Conservation (phyloP, 2,797 vertebrate genomes). For the Falco rusticolus region DNA sequence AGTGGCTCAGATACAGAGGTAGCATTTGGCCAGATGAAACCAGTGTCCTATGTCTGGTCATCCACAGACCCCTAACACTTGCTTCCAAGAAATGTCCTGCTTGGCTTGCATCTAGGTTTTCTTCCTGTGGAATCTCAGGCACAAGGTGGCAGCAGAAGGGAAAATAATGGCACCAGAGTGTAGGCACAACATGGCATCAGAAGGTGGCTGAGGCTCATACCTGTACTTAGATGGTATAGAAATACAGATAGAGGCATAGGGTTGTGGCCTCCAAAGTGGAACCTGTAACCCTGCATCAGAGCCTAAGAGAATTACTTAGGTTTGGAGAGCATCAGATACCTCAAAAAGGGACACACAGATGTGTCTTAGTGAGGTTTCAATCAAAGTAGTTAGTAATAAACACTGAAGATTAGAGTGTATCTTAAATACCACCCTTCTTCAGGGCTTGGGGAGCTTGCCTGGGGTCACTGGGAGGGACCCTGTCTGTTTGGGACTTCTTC, state of each 20-base stretch:
- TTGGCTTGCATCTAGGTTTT: not conserved
- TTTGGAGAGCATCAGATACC: not conserved
- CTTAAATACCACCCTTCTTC: not conserved
- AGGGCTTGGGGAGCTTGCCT: not conserved
- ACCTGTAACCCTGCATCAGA: not conserved
- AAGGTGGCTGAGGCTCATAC: not conserved
- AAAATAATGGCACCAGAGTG: not conserved
- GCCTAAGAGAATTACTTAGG: not conserved
- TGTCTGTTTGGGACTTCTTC: not conserved
- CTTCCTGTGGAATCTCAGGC: not conserved
- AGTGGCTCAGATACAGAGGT: not conserved
- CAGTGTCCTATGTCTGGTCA: fast-evolving
- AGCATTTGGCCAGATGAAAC: not conserved
- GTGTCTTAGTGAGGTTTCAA: not conserved
- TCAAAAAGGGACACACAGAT: not conserved
- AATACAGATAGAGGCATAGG: not conserved
- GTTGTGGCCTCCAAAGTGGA: not conserved
- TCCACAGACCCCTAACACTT: not conserved
- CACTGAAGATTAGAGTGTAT: not conserved
- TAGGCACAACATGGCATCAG: not conserved
- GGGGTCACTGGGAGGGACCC: not conserved
- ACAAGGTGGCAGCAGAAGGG: not conserved
- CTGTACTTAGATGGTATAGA: not conserved
- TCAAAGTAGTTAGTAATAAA: not conserved
- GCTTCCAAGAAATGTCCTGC: not conserved